Evolutionary conservation across 1,140 invertebrate genomes (phyloP).

Genomic region (Zaprionus lachaisei): DNA sequence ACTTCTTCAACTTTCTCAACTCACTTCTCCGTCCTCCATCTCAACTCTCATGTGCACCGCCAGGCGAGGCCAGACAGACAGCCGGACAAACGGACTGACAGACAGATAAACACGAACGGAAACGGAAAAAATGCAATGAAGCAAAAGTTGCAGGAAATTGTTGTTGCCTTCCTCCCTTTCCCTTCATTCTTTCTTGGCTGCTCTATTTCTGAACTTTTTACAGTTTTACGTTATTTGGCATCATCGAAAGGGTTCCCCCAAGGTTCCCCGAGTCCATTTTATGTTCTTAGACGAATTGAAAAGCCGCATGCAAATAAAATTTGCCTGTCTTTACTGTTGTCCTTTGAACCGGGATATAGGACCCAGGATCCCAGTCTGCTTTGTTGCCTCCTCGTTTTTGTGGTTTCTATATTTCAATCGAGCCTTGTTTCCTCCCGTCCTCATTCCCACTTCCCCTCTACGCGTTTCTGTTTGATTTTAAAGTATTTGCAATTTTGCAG

Average conservation of each 20-base stretch:
- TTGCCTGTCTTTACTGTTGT: constrained; percentile 73
- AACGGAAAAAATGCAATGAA: constrained; percentile 81
- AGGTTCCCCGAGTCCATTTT: constrained; percentile 52
- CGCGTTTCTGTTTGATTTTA: constrained; percentile 35
- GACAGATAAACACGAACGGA: constrained; percentile 41
- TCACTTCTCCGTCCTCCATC: background rate
- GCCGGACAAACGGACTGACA: background rate
- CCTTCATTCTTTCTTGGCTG: constrained; percentile 10
- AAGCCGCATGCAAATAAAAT: constrained; percentile 82
- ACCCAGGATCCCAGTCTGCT: constrained; percentile 12
- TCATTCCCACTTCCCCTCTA: background rate
- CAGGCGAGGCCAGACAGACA: constrained; percentile 22
- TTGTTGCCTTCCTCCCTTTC: constrained; percentile 56
- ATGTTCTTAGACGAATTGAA: constrained; percentile 78
- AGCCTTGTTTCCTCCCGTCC: constrained; percentile 12
- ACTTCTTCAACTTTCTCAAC: background rate
- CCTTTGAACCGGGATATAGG: constrained; percentile 55
- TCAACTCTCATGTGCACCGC: constrained; percentile 33
- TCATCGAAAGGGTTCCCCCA: constrained; percentile 75
- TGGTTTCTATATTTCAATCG: constrained; percentile 78
- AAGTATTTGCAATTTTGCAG: constrained; percentile 50
- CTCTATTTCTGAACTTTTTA: constrained; percentile 50
- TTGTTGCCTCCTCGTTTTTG: constrained; percentile 40
- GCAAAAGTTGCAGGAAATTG: constrained; percentile 82
- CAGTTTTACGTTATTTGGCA: constrained; percentile 75